Conservation (phyloP, 2,888 invertebrate genomes). For the Allygus modestus region DNA sequence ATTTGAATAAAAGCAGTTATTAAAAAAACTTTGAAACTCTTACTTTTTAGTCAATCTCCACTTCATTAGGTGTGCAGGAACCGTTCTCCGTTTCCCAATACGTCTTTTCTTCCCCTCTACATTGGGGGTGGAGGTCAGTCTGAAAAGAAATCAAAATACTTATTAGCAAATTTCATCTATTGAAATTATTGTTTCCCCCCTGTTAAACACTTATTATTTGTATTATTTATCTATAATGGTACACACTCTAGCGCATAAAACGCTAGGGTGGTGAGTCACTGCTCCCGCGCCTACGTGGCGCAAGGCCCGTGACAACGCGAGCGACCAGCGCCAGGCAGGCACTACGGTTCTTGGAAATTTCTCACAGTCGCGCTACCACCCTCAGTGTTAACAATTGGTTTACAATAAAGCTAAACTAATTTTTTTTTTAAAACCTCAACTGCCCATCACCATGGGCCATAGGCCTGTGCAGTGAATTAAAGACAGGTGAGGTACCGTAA, state of each 20-base stretch:
- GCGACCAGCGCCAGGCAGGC: neutral
- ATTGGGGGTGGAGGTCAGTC: conserved; percentile 31
- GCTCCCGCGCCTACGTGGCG: no score
- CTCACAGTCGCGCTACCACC: conserved; percentile 7
- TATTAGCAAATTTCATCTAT: conserved; percentile 1
- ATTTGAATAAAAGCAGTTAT: no score
- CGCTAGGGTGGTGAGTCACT: no score
- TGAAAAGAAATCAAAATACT: conserved; percentile 22
- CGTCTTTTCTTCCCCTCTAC: neutral
- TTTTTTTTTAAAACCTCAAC: no score
- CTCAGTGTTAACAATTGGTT: conserved; percentile 29
- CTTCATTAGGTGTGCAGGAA: neutral
- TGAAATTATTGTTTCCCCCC: no score
- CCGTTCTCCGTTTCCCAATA: conserved; percentile 12
- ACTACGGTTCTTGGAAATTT: conserved; percentile 13
- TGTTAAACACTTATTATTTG: no score
- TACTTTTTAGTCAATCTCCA: conserved; percentile 24
- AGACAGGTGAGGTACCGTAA: no score
- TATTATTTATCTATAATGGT: no score
- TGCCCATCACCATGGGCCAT: no score
- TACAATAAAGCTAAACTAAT: neutral
- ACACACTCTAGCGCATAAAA: no score
- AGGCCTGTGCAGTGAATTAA: no score
- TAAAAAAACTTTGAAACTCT: neutral
- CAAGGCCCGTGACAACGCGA: no score